A percentile compares a stretch with the other conserved stretches of the same genome.
These are phyloP conservation scores for Syrmaticus mikado DNA, from an alignment of 2,113 vertebrate species.

Conservation along the genomic window DNA sequence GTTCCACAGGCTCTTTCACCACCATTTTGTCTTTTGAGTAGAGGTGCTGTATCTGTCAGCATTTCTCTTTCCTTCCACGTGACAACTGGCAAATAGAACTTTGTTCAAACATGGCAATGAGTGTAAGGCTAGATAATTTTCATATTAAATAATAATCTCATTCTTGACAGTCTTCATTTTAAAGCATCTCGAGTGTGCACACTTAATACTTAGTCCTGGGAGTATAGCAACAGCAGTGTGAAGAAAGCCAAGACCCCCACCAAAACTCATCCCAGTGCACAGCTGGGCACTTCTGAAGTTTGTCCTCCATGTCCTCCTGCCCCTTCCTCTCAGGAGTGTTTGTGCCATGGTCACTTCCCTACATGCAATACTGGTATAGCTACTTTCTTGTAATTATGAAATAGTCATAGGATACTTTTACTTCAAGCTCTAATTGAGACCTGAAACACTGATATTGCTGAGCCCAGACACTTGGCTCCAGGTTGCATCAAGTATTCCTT, in stretches of 20 bases:
- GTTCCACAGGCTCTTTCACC: background rate
- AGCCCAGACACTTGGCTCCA: background rate
- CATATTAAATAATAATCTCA: background rate
- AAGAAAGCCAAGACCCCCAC: background rate
- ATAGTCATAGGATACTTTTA: background rate
- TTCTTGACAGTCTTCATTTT: background rate
- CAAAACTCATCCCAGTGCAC: background rate
- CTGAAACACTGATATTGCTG: background rate
- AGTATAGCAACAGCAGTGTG: background rate
- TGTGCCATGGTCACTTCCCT: background rate
- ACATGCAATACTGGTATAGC: too few species aligned
- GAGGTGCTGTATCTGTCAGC: background rate
- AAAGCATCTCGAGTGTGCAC: background rate
- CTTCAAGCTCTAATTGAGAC: background rate
- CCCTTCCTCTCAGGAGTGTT: background rate
- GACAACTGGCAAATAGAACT: background rate
- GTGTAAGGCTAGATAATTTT: background rate
- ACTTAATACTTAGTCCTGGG: background rate
- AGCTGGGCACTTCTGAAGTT: background rate
- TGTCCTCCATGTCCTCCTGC: background rate
- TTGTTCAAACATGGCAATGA: background rate
- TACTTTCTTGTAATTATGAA: background rate
- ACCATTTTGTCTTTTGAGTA: background rate
- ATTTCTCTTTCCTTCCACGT: background rate
- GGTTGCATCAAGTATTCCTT: background rate